phyloP scores from a whole-genome alignment of 1,140 invertebrate genomes.

The Charaxes varanes region DNA sequence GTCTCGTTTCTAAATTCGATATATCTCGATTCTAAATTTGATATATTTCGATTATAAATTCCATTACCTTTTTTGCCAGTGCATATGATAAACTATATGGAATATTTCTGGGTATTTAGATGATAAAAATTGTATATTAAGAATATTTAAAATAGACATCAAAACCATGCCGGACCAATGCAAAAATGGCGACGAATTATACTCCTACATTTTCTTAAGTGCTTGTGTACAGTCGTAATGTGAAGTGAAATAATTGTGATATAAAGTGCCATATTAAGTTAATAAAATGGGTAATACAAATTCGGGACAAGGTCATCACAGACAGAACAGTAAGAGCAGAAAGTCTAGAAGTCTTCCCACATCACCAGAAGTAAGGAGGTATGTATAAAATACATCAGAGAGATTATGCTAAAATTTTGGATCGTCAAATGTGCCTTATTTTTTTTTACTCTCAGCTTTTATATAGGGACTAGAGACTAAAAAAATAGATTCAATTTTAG shows the following conservation, averaged over 20 bases:
- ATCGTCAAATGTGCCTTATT: too few relatives aligned
- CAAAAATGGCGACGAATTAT: neutral
- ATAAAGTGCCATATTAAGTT: slow-evolving; percentile 13
- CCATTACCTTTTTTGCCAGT: too few relatives aligned
- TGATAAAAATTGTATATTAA: too few relatives aligned
- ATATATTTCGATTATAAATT: too few relatives aligned
- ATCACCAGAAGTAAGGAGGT: slow-evolving; percentile 71
- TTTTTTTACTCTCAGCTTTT: too few relatives aligned
- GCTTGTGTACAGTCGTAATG: neutral
- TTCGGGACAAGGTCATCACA: slow-evolving; percentile 48
- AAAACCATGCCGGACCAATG: slow-evolving; percentile 1
- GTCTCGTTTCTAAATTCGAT: too few relatives aligned
- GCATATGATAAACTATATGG: too few relatives aligned
- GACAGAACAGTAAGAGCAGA: slow-evolving; percentile 54
- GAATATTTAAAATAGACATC: slow-evolving; percentile 12
- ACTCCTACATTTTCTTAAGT: too few relatives aligned
- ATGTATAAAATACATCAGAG: slow-evolving; percentile 10
- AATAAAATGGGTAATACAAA: slow-evolving; percentile 64
- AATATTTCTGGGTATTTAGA: too few relatives aligned
- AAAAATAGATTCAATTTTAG: too few relatives aligned
- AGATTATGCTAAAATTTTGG: neutral
- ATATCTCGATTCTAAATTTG: too few relatives aligned
- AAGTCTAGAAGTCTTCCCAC: slow-evolving; percentile 68
- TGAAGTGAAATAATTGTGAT: slow-evolving; percentile 20
- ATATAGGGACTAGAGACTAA: too few relatives aligned